Evolutionary conservation across 92 coral and sea anemone species (phyloP), one percentile per base, ranked within the genome.

Genomic region (Porites evermanni): DNA sequence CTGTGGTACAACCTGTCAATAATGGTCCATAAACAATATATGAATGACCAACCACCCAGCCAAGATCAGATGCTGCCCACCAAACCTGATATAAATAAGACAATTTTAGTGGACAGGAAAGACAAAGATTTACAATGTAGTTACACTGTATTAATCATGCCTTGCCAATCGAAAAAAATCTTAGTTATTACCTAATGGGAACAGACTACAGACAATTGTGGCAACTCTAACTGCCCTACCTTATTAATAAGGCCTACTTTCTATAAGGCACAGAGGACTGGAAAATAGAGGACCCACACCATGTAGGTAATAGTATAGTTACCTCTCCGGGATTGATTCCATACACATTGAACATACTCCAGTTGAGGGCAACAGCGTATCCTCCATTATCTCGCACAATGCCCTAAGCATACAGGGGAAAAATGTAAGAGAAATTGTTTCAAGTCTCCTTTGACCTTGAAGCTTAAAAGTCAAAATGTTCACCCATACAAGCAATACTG

Each of bases 51-150:
- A 97, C 99, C 65, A 97, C 98, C 99, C 99, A 97, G 66, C 99
- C 99, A 47, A 97, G 99, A 75, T 97, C 98, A 71, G 98, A 97
- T 16, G 99, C 99, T 64, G 99, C 98, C 99, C 99, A 97, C 99
- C 99, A 96, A 32, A 96, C 99, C 99, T 94, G 47, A 38, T 3
- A 38, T 38, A 38, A 38, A 4, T 38, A 38, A 38, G 47, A 38
- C 47, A 38, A 38, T 38, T 38, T 38, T 38, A 38, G 5, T 38
- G 47, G 47, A 4, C 47, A 38, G 47, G 47, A 38, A 66, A 52
- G 8, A 75, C 67, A 63, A 24, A 63, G 75, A 17, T 26, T 12
- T 53, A 23, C 13, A 56, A 8, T 54, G 60, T 11, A 56, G 4
- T 8, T 11, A 56, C 61, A 63, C 52, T 53, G 12, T 12, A 38